Conservation (phyloP, 1,140 invertebrate genomes). For the Platyscapa corneri region DNA sequence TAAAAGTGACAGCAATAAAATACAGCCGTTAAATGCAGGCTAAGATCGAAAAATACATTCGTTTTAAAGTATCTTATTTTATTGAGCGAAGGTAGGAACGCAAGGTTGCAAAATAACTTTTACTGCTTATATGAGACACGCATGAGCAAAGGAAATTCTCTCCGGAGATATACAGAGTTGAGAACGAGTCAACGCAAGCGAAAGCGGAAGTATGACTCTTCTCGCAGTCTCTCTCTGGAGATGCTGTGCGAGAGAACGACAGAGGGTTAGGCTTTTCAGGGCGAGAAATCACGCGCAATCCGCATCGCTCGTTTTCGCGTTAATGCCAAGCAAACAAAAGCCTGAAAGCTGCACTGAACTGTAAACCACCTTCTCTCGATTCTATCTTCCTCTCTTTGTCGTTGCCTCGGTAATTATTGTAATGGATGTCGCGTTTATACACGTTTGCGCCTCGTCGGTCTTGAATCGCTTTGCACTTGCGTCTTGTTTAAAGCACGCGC, state of each 20-base stretch:
- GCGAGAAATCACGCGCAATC: conserved; percentile 36
- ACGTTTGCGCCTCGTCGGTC: not conserved
- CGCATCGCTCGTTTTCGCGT: conserved; percentile 14
- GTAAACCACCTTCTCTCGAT: conserved; percentile 15
- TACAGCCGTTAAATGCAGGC: not conserved
- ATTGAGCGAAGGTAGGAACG: not conserved
- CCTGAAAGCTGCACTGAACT: conserved; percentile 9
- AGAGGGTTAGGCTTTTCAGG: conserved; percentile 31
- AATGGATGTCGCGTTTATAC: conserved; percentile 41
- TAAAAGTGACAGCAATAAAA: no score
- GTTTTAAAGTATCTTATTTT: conserved; percentile 11
- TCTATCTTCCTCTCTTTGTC: not conserved
- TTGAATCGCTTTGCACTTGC: not conserved
- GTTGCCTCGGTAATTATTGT: conserved; percentile 41
- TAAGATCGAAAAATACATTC: not conserved
- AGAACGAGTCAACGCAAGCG: not conserved
- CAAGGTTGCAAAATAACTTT: not conserved
- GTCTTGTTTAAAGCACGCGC: not conserved
- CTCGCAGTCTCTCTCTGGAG: not conserved
- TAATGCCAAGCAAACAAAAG: conserved; percentile 35
- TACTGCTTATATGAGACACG: not conserved
- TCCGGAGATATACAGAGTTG: not conserved
- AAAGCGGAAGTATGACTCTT: conserved; percentile 22
- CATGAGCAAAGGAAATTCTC: conserved; percentile 21
- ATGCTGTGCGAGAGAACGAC: not conserved